Evolutionary conservation across 1,140 invertebrate genomes (phyloP).

Genomic region (Doryteuthis pealeii): DNA sequence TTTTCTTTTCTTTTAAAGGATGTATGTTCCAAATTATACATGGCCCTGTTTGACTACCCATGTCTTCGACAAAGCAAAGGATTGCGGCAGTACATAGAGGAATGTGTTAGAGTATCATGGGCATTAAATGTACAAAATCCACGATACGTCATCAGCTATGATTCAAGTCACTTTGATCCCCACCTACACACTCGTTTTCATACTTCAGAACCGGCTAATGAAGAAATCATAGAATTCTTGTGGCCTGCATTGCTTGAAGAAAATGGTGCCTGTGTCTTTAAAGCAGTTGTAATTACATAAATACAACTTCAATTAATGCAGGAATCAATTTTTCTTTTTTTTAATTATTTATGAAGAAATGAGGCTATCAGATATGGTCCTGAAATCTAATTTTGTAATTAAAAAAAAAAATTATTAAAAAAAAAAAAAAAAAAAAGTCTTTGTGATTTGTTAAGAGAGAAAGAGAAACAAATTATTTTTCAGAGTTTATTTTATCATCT

Average conservation of each 20-base stretch:
- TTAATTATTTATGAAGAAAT: no score
- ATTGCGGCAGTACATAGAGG: slow-evolving; percentile 67
- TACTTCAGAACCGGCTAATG: slow-evolving; percentile 65
- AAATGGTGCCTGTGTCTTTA: slow-evolving; percentile 69
- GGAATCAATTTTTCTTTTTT: neutral
- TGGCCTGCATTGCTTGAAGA: slow-evolving; percentile 73
- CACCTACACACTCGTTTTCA: slow-evolving; percentile 71
- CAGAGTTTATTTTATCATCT: no score
- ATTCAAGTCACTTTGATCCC: slow-evolving; percentile 64
- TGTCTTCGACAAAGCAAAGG: slow-evolving; percentile 69
- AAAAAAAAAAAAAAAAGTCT: no score
- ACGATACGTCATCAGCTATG: slow-evolving; percentile 65
- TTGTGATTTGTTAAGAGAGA: no score
- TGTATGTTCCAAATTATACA: slow-evolving; percentile 69
- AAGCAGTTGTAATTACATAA: slow-evolving; percentile 73
- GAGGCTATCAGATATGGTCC: no score
- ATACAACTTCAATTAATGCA: no score
- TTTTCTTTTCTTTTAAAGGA: slow-evolving; percentile 61
- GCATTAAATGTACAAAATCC: slow-evolving; percentile 61
- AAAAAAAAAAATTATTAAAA: no score
- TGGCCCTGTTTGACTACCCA: slow-evolving; percentile 76
- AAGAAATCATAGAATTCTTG: slow-evolving; percentile 69
- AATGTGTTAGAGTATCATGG: slow-evolving; percentile 72
- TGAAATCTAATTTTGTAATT: no score
- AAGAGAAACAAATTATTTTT: no score